A percentile compares a stretch with the other conserved stretches of the same genome.
Conservation (phyloP, 2,797 vertebrate genomes). For the Chanos chanos region DNA sequence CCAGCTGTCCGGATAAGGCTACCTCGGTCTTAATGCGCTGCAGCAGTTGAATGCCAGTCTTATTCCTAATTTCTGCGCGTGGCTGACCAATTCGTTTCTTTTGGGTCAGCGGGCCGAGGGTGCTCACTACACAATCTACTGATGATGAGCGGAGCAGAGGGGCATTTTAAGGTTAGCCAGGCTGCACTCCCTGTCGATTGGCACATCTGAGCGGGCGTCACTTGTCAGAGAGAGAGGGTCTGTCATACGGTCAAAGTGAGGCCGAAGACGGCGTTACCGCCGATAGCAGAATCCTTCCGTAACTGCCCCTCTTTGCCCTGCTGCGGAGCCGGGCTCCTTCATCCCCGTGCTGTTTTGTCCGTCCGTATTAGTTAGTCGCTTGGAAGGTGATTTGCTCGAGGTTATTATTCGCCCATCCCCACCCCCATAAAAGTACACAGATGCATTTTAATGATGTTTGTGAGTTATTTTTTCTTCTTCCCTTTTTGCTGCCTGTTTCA, state of each 20-base stretch:
- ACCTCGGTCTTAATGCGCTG: no score
- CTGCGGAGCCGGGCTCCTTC: neutral
- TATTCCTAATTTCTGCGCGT: no score
- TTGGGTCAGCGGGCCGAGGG: no score
- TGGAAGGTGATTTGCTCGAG: slow-evolving; percentile 48
- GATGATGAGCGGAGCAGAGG: no score
- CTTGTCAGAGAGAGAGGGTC: neutral
- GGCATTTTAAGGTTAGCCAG: no score
- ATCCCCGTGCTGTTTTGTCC: slow-evolving; percentile 18
- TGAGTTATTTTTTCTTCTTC: neutral
- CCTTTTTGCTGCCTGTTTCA: slow-evolving; percentile 12
- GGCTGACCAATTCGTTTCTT: no score
- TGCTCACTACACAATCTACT: no score
- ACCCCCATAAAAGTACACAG: neutral
- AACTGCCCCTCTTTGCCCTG: slow-evolving; percentile 10
- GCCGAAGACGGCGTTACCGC: slow-evolving; percentile 40
- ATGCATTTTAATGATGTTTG: slow-evolving; percentile 38
- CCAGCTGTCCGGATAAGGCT: no score
- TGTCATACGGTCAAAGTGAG: slow-evolving; percentile 24
- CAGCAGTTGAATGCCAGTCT: no score
- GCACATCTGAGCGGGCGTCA: no score
- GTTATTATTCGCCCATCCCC: slow-evolving; percentile 26
- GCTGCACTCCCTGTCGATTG: no score
- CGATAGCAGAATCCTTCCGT: slow-evolving; percentile 28
- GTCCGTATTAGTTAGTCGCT: slow-evolving; percentile 42